These are phyloP conservation scores for Xiphorhynchus elegans DNA, from an alignment of 2,113 vertebrate genomes.

Conservation along the genomic window DNA sequence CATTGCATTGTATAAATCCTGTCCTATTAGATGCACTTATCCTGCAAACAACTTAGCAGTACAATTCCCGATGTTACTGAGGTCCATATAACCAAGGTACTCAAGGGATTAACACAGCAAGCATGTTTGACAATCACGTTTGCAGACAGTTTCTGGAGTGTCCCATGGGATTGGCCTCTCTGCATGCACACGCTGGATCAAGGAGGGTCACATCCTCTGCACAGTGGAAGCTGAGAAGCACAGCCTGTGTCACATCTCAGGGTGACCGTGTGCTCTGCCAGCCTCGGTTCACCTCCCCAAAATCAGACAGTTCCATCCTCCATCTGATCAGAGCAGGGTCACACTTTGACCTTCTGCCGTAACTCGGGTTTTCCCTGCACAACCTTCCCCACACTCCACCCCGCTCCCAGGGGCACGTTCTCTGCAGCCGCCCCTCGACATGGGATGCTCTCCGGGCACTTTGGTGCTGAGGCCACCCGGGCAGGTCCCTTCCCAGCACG, in stretches of 20 bases:
- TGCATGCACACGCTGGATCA: fast-evolving
- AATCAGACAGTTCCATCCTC: neutral
- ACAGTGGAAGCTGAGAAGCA: neutral
- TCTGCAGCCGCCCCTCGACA: fast-evolving
- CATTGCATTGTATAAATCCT: neutral
- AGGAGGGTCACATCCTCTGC: neutral
- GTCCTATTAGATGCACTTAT: neutral
- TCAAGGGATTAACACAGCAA: neutral
- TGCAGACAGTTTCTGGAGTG: neutral
- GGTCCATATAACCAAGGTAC: neutral
- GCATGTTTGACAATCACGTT: neutral
- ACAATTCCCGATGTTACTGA: neutral
- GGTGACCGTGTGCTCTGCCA: neutral
- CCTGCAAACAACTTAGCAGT: neutral
- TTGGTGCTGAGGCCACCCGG: neutral
- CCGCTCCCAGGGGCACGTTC: neutral
- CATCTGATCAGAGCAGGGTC: neutral
- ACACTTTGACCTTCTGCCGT: neutral
- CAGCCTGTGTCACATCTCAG: fast-evolving
- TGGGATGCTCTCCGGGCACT: neutral
- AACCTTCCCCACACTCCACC: fast-evolving
- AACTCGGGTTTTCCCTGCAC: fast-evolving
- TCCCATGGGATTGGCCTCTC: neutral
- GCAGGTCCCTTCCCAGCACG: neutral
- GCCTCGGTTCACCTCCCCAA: neutral